Evolutionary conservation across 2,113 vertebrate species (phyloP), one percentile per base, ranked within the genome.

Genomic region (Agelaius phoeniceus): DNA sequence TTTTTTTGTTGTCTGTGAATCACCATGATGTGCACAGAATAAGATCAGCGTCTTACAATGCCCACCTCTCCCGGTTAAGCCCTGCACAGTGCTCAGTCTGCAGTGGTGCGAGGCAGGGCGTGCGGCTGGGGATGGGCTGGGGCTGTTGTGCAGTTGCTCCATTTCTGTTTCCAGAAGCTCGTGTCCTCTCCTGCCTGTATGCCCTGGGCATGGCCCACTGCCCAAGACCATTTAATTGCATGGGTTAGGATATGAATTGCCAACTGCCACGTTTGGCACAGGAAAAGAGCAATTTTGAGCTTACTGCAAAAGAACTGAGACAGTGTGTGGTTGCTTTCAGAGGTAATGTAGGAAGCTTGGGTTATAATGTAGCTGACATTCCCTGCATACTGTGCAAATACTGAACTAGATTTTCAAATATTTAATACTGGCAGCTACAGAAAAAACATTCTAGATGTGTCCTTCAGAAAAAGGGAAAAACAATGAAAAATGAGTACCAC

Each of bases 61-160:
- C 33, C 65, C 75, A 80, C 27, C 46, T 84, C 51, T n/a, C 12
- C 33, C 14, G 44, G 39, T 31, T 39, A 26, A 67, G 23, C 59
- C 71, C 28, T 39, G 26, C 59, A 9, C 10, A 1, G 59, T 39
- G 37, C 44, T 44, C 44, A 5, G 28, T 4, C 48, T 17, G 27
- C 7, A 11, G 33, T 3, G 43, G 15, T 41, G 43, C 0, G 0
- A 79, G 62, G 15, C 15, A 23, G 71, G 28, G 14, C 0, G 0
- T 14, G 55, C 35, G 63, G 88, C 28, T 35, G 30, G 39, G 18
- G 10, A 30, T 28, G 33, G 43, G 6, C 71, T 80, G 62, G 37
- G 43, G 37, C 10, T 48, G 11, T 5, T 35, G 35, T 16, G 33
- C 10, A 28, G 9, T 69, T 66, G n/a, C 30, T 80, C 27, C 31